Conservation (phyloP, 2,797 vertebrate genomes). For the Lithobates pipiens region DNA sequence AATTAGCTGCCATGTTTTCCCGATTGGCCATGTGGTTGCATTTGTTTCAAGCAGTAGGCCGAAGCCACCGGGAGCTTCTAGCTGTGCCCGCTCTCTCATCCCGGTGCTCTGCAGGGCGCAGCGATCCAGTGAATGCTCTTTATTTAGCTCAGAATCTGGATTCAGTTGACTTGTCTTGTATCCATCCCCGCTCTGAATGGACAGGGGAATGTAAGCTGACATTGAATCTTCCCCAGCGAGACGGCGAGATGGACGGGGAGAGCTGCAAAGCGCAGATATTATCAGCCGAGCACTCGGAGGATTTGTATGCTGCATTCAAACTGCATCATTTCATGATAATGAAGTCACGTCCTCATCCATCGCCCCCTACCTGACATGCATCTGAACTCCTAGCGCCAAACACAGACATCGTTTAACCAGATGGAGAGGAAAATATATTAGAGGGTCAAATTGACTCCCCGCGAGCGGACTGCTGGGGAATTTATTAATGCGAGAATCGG, state of each 20-base stretch:
- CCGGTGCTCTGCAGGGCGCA: background rate
- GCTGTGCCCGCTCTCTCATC: too few relatives aligned
- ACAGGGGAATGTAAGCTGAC: background rate
- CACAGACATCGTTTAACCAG: background rate
- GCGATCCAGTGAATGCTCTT: background rate
- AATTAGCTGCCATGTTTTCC: too few relatives aligned
- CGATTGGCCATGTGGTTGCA: too few relatives aligned
- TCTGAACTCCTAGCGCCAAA: conserved; percentile 18
- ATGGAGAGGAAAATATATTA: conserved; percentile 18
- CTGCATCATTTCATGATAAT: conserved; percentile 47
- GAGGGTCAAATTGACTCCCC: conserved; percentile 30
- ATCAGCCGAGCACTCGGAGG: background rate
- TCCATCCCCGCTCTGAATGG: background rate
- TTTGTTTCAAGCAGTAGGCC: too few relatives aligned
- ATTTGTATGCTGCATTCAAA: conserved; percentile 48
- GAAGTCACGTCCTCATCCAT: conserved; percentile 39
- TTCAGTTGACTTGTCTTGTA: background rate
- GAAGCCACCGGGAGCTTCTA: too few relatives aligned
- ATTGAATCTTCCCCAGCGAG: background rate
- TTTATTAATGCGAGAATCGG: background rate
- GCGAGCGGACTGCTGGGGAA: background rate
- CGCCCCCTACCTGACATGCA: conserved; percentile 44
- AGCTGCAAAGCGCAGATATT: background rate
- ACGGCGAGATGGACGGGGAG: conserved; percentile 2
- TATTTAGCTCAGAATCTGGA: background rate